These are phyloP conservation scores for Pediacus dermestoides DNA, from an alignment of 2,888 invertebrate genomes.

Conservation along the genomic window DNA sequence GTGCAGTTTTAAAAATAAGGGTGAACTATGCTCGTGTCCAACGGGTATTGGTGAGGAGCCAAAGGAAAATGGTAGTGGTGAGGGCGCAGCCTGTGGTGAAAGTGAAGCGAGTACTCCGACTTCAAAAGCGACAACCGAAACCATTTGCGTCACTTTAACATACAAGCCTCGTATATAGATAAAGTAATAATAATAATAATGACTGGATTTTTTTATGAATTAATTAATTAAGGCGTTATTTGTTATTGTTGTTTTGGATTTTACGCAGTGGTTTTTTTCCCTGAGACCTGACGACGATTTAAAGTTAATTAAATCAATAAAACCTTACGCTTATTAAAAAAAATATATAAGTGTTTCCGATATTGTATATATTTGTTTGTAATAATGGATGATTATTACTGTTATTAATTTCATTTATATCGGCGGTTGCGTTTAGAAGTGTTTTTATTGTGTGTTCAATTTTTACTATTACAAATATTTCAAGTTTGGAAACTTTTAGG, in stretches of 20 bases:
- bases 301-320: slow-evolving; percentile 24
- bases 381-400: no score
- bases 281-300: no score
- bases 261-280: no score
- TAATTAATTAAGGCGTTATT: no score
- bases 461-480: no score
- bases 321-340: slow-evolving; percentile 28
- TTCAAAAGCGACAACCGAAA: slow-evolving; percentile 41
- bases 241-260: no score
- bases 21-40: slow-evolving; percentile 46
- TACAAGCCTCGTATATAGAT: slow-evolving; percentile 47
- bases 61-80: slow-evolving; percentile 13
- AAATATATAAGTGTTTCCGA: slow-evolving; percentile 15
- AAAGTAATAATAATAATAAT: slow-evolving; percentile 4
- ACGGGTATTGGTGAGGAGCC: slow-evolving; percentile 22
- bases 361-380: no score
- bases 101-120: slow-evolving; percentile 18
- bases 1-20: slow-evolving; percentile 47
- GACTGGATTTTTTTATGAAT: neutral
- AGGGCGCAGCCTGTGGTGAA: no score
- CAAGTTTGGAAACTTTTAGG: no score
- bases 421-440: no score
- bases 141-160: slow-evolving; percentile 48
- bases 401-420: no score
- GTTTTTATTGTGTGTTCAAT: no score